phyloP scores from a whole-genome alignment of 2,113 vertebrate genomes.

The Alaudala cheleensis region DNA sequence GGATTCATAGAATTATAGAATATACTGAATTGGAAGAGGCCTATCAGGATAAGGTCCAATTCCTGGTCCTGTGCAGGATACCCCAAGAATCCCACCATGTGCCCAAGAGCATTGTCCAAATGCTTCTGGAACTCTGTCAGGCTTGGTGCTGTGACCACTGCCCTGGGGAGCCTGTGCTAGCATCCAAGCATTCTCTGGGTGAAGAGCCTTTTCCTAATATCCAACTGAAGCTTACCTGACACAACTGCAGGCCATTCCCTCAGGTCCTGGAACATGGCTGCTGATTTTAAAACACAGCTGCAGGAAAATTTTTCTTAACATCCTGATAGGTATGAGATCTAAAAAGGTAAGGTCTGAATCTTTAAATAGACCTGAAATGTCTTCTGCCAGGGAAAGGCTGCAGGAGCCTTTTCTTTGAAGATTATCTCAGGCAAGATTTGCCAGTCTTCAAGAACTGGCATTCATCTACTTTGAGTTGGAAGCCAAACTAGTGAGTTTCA shows the following conservation, averaged over 20 bases:
- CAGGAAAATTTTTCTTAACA: not conserved
- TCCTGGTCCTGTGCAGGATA: not conserved
- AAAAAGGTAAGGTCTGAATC: not conserved
- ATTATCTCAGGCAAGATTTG: not conserved
- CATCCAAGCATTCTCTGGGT: fast-evolving
- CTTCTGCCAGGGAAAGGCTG: not conserved
- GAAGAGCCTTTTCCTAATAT: not conserved
- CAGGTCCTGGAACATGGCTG: not conserved
- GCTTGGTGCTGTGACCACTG: not conserved
- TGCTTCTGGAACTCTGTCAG: not conserved
- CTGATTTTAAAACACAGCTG: not conserved
- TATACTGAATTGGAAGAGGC: not conserved
- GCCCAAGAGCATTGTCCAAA: not conserved
- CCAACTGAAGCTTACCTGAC: not conserved
- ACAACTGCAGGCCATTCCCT: not conserved
- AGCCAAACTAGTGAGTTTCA: not conserved
- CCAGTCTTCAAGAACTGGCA: not conserved
- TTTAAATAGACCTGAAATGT: not conserved
- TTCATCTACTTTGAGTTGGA: not conserved
- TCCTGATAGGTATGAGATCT: not conserved
- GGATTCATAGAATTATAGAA: not conserved
- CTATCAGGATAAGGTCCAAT: not conserved
- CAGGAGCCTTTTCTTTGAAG: not conserved
- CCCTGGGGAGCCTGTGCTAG: not conserved
- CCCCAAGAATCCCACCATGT: not conserved